phyloP scores from a whole-genome alignment of 2,113 vertebrate genomes.

The Pristiophorus japonicus region DNA sequence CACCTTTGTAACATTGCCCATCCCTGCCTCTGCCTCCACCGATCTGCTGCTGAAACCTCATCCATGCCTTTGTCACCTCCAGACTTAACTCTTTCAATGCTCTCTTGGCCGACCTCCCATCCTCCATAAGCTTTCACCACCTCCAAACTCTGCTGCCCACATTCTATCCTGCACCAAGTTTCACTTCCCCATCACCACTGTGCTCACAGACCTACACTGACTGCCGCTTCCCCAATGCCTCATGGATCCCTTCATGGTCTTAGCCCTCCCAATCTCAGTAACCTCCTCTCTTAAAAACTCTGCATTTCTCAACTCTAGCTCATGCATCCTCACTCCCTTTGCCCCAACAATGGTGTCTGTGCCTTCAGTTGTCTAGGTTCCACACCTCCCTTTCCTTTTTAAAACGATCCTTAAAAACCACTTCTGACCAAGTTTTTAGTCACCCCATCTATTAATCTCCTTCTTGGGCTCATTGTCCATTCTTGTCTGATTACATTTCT shows the following conservation, averaged over 20 bases:
- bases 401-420: background rate
- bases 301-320: no score
- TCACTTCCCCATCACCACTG: no score
- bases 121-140: background rate
- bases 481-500: background rate
- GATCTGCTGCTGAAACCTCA: background rate
- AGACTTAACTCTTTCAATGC: background rate
- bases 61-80: background rate
- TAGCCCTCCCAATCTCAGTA: no score
- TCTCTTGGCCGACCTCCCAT: background rate
- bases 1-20: background rate
- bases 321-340: no score
- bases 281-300: no score
- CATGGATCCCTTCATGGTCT: no score
- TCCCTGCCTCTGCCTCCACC: background rate
- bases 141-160: background rate
- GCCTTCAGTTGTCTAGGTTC: no score
- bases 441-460: background rate
- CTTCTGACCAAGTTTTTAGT: background rate
- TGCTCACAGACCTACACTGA: no score
- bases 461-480: background rate
- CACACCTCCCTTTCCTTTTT: background rate
- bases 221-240: no score
- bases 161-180: background rate
- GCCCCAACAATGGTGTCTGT: no score